These are phyloP conservation scores for Clarias macrocephalus DNA, from an alignment of 2,113 vertebrate species.

Conservation along the genomic window DNA sequence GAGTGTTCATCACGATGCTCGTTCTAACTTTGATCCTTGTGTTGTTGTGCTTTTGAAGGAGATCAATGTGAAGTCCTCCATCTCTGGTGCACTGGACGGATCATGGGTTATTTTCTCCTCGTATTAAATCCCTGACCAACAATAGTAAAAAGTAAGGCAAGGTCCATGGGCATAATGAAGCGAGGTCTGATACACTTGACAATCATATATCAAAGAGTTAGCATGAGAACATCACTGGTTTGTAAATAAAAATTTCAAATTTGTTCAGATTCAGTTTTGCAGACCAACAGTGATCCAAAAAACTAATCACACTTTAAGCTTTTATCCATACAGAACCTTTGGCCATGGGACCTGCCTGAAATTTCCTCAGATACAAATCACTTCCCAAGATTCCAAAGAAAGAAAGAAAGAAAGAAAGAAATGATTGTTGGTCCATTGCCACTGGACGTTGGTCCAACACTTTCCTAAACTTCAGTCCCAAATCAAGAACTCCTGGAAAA, in stretches of 20 bases:
- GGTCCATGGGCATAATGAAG: neutral
- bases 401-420: conserved; percentile 49
- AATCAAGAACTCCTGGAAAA: neutral
- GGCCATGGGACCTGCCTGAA: neutral
- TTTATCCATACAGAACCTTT: neutral
- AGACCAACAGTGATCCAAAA: neutral
- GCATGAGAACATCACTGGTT: neutral
- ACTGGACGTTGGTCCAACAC: neutral
- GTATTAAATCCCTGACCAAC: neutral
- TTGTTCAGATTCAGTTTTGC: neutral
- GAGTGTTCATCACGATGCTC: neutral
- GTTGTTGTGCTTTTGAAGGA: neutral
- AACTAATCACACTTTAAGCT: neutral
- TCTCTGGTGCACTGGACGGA: neutral
- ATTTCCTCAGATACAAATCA: too few species aligned
- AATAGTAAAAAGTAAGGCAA: neutral
- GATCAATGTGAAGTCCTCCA: neutral
- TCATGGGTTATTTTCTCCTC: neutral
- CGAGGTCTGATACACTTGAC: neutral
- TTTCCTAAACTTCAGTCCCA: neutral
- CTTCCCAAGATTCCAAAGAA: conserved; percentile 27
- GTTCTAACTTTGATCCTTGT: neutral
- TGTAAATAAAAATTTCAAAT: neutral
- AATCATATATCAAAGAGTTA: neutral
- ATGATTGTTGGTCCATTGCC: neutral